Percentiles rank a stretch among this genome's conserved stretches.
Evolutionary conservation across 2,797 vertebrate species (phyloP).

Genomic region (Megaceryle alcyon): DNA sequence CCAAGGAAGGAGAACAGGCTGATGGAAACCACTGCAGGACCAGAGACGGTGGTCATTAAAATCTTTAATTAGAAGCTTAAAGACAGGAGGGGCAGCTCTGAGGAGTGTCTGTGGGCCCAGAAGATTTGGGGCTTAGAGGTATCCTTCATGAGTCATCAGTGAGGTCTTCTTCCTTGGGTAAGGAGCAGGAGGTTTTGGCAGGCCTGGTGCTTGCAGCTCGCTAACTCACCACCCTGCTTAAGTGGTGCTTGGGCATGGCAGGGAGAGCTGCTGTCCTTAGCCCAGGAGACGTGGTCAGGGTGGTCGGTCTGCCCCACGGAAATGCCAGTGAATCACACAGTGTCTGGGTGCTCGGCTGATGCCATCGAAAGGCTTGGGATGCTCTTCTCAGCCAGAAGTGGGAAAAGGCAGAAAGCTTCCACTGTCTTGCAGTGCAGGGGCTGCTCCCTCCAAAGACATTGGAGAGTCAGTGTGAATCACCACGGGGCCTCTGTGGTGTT

Average conservation of each 20-base stretch:
- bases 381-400: neutral
- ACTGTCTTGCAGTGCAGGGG: rapidly evolving
- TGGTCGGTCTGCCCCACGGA: rapidly evolving
- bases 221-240: neutral
- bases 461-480: neutral
- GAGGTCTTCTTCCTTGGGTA: neutral
- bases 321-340: neutral
- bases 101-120: neutral
- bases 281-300: neutral
- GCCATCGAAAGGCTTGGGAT: neutral
- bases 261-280: neutral
- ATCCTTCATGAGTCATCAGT: neutral
- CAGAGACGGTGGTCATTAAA: neutral
- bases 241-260: rapidly evolving
- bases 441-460: neutral
- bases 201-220: rapidly evolving
- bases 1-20: neutral
- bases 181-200: neutral
- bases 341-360: neutral
- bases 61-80: neutral
- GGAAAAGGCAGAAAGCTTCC: neutral
- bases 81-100: neutral
- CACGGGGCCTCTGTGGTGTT: neutral
- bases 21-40: neutral
- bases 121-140: neutral